phyloP scores from a whole-genome alignment of 2,888 invertebrate genomes.

The Pedicia rivosa region DNA sequence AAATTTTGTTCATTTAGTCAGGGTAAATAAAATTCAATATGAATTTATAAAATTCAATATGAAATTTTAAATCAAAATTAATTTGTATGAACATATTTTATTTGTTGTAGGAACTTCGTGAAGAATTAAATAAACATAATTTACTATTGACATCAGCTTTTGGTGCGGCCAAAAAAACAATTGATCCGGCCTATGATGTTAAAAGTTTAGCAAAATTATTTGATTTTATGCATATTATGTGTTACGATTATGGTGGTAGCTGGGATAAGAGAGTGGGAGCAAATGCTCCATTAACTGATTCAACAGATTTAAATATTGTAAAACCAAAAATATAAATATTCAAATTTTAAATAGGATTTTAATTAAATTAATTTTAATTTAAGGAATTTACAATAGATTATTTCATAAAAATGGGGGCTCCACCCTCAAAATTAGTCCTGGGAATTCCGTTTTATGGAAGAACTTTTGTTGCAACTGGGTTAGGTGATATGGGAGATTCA shows the following conservation, averaged over 20 bases:
- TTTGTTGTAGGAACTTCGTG: slow-evolving; percentile 44
- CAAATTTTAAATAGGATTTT: neutral
- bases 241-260: slow-evolving; percentile 77
- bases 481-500: slow-evolving; percentile 24
- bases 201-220: slow-evolving; percentile 47
- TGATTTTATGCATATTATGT: slow-evolving; percentile 69
- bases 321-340: slow-evolving; percentile 19
- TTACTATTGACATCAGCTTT: slow-evolving; percentile 68
- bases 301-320: slow-evolving; percentile 48
- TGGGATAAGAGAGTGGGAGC: slow-evolving; percentile 64
- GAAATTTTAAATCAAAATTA: no score
- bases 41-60: no score
- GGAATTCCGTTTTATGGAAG: slow-evolving; percentile 76
- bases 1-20: slow-evolving; percentile 61
- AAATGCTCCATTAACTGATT: slow-evolving; percentile 55
- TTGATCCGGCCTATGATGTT: slow-evolving; percentile 64
- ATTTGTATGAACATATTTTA: no score
- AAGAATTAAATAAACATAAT: slow-evolving; percentile 48
- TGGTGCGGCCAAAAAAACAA: slow-evolving; percentile 58
- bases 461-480: slow-evolving; percentile 41
- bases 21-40: slow-evolving; percentile 38
- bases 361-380: slow-evolving; percentile 9
- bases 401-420: slow-evolving; percentile 55
- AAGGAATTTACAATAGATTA: slow-evolving; percentile 64
- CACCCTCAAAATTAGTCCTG: slow-evolving; percentile 58